Percentiles rank a stretch among this genome's conserved stretches.
Evolutionary conservation across 2,113 vertebrate species (phyloP).

Genomic region (Perccottus glenii): DNA sequence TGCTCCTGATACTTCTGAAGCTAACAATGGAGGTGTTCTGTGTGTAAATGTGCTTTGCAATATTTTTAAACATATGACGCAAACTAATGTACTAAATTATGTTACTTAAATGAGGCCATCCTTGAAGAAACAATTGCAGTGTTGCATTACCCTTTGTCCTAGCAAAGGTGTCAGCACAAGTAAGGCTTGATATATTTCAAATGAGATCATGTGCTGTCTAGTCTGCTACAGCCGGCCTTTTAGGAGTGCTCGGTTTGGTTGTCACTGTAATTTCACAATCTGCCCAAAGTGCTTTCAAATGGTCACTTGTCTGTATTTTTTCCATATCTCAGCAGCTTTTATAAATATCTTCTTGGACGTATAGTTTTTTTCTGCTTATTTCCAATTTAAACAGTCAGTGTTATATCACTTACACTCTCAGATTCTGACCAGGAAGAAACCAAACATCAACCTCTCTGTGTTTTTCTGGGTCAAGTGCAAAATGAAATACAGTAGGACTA

Average conservation of each 20-base stretch:
- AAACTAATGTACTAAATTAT: constrained; percentile 58
- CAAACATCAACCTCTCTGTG: constrained; percentile 54
- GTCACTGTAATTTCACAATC: constrained; percentile 67
- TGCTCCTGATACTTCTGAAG: too few relatives aligned
- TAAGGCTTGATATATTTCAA: constrained; percentile 50
- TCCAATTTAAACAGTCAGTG: constrained; percentile 2
- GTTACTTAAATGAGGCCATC: constrained; percentile 57
- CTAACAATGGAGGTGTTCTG: too few relatives aligned
- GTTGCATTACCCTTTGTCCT: constrained; percentile 53
- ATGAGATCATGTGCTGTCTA: constrained; percentile 54
- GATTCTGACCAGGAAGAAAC: constrained; percentile 52
- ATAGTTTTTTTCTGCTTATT: constrained; percentile 15
- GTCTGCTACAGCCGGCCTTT: constrained; percentile 32
- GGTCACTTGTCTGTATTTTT: constrained; percentile 22
- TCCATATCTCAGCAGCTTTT: constrained; percentile 27
- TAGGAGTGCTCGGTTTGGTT: constrained; percentile 49
- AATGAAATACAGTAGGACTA: constrained; percentile 76
- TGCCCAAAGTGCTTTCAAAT: constrained; percentile 45
- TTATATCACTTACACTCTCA: constrained; percentile 43
- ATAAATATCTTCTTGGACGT: constrained; percentile 15
- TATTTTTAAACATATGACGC: neutral
- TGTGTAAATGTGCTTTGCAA: too few relatives aligned
- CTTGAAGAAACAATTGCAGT: constrained; percentile 18
- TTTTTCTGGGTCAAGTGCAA: constrained; percentile 80
- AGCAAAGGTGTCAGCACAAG: constrained; percentile 45